phyloP scores from a whole-genome alignment of 2,888 invertebrate genomes.

The Biston betularia region DNA sequence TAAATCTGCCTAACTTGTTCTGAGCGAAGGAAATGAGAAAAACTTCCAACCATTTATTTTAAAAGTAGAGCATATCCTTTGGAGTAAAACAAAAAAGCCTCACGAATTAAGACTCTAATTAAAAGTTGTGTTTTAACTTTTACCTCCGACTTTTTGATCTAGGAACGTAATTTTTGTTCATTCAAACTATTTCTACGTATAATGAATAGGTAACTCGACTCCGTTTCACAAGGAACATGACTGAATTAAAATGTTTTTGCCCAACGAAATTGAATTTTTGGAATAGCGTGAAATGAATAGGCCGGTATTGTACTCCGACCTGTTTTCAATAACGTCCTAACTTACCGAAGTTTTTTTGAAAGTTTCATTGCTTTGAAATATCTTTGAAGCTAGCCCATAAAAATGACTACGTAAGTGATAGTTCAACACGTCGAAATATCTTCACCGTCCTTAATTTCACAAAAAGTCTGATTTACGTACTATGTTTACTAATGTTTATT shows the following conservation, averaged over 20 bases:
- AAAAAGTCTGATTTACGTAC: too few species aligned
- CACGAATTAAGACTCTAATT: slow-evolving; percentile 57
- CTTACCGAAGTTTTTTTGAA: neutral
- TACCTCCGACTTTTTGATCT: slow-evolving; percentile 11
- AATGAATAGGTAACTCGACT: slow-evolving; percentile 6
- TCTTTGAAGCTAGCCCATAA: too few species aligned
- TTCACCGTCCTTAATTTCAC: too few species aligned
- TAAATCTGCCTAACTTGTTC: slow-evolving; percentile 21
- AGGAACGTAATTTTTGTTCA: slow-evolving; percentile 4
- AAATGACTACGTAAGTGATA: too few species aligned
- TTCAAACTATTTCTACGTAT: slow-evolving; percentile 11
- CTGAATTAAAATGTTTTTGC: slow-evolving; percentile 4
- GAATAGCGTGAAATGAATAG: neutral
- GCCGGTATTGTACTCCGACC: neutral
- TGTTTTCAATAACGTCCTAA: neutral
- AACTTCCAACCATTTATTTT: slow-evolving; percentile 49
- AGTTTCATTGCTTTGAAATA: too few species aligned
- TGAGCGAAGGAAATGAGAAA: slow-evolving; percentile 46
- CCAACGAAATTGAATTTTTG: neutral
- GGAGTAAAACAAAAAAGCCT: slow-evolving; percentile 44
- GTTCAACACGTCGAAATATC: too few species aligned
- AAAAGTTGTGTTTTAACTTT: slow-evolving; percentile 49
- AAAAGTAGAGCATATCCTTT: slow-evolving; percentile 41
- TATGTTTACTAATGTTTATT: too few species aligned
- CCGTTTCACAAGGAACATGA: neutral